Percentiles rank a stretch among this genome's conserved stretches.
These are phyloP conservation scores for Dicrurus megarhynchus DNA, from an alignment of 2,113 vertebrate genomes.

Conservation along the genomic window DNA sequence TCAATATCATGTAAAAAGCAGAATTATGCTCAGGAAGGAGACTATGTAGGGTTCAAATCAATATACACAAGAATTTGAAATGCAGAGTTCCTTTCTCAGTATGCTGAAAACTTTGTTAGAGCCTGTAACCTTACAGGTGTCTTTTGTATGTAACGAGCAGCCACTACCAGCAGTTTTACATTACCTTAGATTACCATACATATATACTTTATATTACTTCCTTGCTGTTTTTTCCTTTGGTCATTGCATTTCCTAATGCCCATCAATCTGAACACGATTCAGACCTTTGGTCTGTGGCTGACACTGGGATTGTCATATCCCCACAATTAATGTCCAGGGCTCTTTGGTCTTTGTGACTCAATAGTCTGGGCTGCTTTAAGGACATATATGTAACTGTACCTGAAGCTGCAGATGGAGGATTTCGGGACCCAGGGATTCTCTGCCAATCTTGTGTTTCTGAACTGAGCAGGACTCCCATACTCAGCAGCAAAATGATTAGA, in stretches of 20 bases:
- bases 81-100: not conserved
- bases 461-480: not conserved
- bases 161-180: not conserved
- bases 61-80: not conserved
- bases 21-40: not conserved
- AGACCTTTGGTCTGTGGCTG: fast-evolving
- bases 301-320: not conserved
- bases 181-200: not conserved
- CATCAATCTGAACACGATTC: not conserved
- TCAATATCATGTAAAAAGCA: not conserved
- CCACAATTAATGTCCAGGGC: not conserved
- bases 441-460: not conserved
- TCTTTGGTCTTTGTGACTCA: not conserved
- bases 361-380: not conserved
- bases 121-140: not conserved
- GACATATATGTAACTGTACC: not conserved
- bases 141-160: not conserved
- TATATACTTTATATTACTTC: not conserved
- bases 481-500: not conserved
- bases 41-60: not conserved
- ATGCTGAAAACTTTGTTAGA: not conserved
- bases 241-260: not conserved
- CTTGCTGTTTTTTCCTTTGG: not conserved
- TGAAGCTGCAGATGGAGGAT: not conserved
- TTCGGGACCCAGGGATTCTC: not conserved